These are phyloP conservation scores for Sylvilagus bachmani DNA, from an alignment of 2,113 vertebrate genomes.

Conservation along the genomic window DNA sequence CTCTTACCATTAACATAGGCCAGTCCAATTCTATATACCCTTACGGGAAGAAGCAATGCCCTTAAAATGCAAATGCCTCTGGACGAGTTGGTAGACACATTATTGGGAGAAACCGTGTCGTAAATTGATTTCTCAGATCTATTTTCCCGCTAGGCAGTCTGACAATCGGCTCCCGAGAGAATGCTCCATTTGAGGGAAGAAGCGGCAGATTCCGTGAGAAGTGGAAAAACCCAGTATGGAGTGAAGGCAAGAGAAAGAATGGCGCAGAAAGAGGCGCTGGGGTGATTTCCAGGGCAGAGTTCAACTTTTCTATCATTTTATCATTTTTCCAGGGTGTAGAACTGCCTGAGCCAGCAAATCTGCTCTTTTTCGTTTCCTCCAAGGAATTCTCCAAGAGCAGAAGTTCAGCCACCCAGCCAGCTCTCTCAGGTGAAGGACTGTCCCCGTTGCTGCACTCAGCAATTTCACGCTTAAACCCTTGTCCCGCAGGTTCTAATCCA, in stretches of 20 bases:
- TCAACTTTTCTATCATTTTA: background rate
- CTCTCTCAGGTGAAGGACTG: background rate
- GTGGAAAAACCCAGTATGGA: background rate
- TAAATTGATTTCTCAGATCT: slow-evolving; percentile 4
- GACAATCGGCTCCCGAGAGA: background rate
- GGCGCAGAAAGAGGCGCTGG: background rate
- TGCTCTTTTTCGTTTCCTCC: background rate
- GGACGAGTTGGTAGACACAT: background rate
- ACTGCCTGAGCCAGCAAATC: background rate
- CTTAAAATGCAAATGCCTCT: background rate
- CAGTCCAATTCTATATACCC: background rate
- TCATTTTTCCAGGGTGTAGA: background rate
- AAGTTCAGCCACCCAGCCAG: background rate
- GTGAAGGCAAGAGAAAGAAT: background rate
- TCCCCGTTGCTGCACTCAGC: background rate
- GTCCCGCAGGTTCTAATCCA: background rate
- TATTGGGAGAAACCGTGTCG: background rate
- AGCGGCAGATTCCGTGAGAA: background rate
- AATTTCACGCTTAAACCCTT: background rate
- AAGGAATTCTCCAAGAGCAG: background rate
- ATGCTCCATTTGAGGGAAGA: background rate
- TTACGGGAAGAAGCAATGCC: background rate
- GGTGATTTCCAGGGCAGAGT: background rate
- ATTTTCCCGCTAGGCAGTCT: background rate
- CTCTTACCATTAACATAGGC: background rate